phyloP scores from a whole-genome alignment of 2,113 vertebrate species.

The Parus major region DNA sequence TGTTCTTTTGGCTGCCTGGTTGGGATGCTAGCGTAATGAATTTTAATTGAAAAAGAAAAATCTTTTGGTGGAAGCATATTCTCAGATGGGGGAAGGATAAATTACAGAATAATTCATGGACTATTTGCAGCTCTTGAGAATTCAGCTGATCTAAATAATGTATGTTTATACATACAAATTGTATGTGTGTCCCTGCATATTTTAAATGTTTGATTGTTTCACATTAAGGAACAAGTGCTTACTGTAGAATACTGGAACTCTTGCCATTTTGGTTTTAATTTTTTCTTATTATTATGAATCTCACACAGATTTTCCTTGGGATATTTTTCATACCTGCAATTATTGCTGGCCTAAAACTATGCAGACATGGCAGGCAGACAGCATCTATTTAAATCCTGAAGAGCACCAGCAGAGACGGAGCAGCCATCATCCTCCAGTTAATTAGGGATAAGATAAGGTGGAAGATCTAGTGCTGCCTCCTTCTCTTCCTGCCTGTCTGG shows the following conservation, averaged over 20 bases:
- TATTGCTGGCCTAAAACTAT: not conserved
- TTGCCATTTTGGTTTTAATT: constrained; percentile 4
- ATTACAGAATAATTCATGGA: constrained; percentile 64
- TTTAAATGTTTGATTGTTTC: constrained; percentile 50
- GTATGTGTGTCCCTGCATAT: constrained; percentile 44
- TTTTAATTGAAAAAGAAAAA: constrained; percentile 56
- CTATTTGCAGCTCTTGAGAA: constrained; percentile 51
- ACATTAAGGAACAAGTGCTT: constrained; percentile 25
- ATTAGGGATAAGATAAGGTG: not conserved
- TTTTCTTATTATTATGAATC: not conserved
- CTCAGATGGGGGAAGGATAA: constrained; percentile 35
- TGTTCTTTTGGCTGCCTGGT: not conserved
- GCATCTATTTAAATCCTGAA: not conserved
- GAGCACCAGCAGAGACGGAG: not conserved
- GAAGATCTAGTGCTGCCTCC: not conserved
- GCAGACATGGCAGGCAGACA: not conserved
- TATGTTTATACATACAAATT: constrained; percentile 54
- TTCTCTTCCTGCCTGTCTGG: not conserved
- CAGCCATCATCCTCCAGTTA: not conserved
- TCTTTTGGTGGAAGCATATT: constrained; percentile 22
- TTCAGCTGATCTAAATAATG: constrained; percentile 64
- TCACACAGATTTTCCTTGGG: not conserved
- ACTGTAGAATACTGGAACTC: not conserved
- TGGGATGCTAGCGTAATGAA: constrained; percentile 1
- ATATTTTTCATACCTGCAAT: not conserved